Conservation (phyloP, 2,797 vertebrate species). For the Tenualosa thibaudeaui region DNA sequence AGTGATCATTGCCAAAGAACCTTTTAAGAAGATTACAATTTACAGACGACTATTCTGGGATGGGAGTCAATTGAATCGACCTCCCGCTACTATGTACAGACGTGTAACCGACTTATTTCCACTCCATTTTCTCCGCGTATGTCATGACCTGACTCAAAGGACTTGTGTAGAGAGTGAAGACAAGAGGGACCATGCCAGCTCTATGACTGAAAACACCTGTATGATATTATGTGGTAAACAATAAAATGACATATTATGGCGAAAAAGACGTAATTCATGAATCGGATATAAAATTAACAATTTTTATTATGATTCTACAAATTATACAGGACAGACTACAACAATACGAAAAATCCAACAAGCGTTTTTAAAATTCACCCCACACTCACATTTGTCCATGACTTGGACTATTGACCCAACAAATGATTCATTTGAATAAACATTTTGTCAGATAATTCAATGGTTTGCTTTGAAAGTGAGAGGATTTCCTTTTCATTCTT, state of each 20-base stretch:
- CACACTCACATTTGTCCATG: not conserved
- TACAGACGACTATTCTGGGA: not conserved
- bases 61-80: not conserved
- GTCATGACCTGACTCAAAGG: not conserved
- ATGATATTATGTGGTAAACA: not conserved
- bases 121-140: not conserved
- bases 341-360: constrained; percentile 29
- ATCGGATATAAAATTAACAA: constrained; percentile 35
- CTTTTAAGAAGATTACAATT: constrained; percentile 17
- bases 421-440: not conserved
- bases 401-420: not conserved
- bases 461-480: not conserved
- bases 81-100: not conserved
- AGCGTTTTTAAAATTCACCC: not conserved
- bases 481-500: not conserved
- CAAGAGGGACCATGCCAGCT: not conserved
- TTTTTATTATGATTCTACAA: constrained; percentile 50
- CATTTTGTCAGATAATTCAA: constrained; percentile 12
- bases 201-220: not conserved
- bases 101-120: not conserved
- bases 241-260: not conserved
- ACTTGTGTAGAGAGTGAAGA: not conserved
- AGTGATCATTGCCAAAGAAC: not conserved
- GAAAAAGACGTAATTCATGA: not conserved
- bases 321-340: constrained; percentile 39